A percentile compares a stretch with the other conserved stretches of the same genome.
Conservation (phyloP, 1,140 invertebrate species). For the Diachasma alloeum region DNA sequence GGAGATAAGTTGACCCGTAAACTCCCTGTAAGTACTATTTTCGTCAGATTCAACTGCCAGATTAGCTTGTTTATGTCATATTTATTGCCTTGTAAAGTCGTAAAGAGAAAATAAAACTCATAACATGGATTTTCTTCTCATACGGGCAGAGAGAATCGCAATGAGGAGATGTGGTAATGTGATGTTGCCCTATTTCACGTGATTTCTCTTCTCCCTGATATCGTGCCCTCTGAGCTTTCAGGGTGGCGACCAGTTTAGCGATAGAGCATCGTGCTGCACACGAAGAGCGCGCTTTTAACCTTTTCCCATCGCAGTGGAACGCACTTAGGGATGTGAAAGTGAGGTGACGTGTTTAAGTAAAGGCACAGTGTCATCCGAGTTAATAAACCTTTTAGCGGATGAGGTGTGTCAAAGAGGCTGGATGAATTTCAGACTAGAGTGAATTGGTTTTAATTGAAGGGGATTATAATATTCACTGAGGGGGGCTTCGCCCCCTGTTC, state of each 20-base stretch:
- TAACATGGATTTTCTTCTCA: too few relatives aligned
- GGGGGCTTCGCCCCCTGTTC: too few relatives aligned
- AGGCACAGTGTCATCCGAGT: not conserved
- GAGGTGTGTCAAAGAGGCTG: not conserved
- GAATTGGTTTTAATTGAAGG: not conserved
- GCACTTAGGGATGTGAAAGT: not conserved
- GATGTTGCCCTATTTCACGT: too few relatives aligned
- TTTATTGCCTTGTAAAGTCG: conserved; percentile 20
- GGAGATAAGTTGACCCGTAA: not conserved
- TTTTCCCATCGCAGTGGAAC: not conserved
- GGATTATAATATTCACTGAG: not conserved
- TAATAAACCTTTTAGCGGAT: not conserved
- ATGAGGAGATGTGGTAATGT: too few relatives aligned
- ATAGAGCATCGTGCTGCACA: not conserved
- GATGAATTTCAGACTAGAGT: not conserved
- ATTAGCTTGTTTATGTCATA: conserved; percentile 19
- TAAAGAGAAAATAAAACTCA: not conserved
- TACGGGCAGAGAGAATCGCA: too few relatives aligned
- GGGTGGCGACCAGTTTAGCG: too few relatives aligned
- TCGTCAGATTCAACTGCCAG: conserved; percentile 32
- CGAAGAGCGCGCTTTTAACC: not conserved
- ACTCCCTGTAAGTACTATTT: conserved; percentile 30
- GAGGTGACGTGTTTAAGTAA: not conserved
- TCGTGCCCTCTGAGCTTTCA: too few relatives aligned
- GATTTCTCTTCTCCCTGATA: too few relatives aligned